phyloP scores from a whole-genome alignment of 2,888 invertebrate species.

The Aspidapion aeneum region DNA sequence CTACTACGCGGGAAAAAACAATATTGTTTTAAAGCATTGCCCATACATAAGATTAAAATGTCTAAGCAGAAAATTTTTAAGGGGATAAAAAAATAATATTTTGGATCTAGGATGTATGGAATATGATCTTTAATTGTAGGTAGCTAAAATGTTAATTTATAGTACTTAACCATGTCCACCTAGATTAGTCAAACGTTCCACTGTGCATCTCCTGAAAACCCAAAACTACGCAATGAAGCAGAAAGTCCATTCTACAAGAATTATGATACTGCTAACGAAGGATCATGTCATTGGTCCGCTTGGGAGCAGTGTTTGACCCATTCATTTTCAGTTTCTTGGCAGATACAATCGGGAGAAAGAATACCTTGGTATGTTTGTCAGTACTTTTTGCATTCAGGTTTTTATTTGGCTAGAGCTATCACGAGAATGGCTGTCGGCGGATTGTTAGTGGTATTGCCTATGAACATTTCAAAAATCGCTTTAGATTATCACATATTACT shows the following conservation, averaged over 20 bases:
- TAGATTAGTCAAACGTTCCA: too few relatives aligned
- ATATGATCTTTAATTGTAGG: too few relatives aligned
- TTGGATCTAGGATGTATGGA: too few relatives aligned
- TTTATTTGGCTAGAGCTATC: constrained; percentile 56
- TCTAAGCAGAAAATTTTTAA: too few relatives aligned
- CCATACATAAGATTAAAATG: too few relatives aligned
- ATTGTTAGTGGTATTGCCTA: constrained; percentile 70
- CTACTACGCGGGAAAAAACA: too few relatives aligned
- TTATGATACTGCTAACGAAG: constrained; percentile 25
- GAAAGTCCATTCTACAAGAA: constrained; percentile 43
- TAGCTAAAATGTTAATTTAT: too few relatives aligned
- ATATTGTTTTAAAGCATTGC: too few relatives aligned
- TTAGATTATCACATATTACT: constrained; percentile 75
- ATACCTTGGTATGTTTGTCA: constrained; percentile 55
- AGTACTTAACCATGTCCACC: too few relatives aligned
- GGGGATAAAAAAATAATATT: too few relatives aligned
- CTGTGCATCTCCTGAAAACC: constrained; percentile 44
- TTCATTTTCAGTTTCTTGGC: constrained; percentile 65
- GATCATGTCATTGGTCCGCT: constrained; percentile 49
- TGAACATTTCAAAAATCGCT: constrained; percentile 85
- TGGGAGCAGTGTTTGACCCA: constrained; percentile 53
- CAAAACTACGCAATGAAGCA: constrained; percentile 22
- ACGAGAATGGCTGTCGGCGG: constrained; percentile 67
- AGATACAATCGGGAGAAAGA: constrained; percentile 63
- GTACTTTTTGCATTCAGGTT: constrained; percentile 68